These are phyloP conservation scores for Hanleya hanleyi DNA, from an alignment of 2,888 invertebrate species.

Conservation along the genomic window DNA sequence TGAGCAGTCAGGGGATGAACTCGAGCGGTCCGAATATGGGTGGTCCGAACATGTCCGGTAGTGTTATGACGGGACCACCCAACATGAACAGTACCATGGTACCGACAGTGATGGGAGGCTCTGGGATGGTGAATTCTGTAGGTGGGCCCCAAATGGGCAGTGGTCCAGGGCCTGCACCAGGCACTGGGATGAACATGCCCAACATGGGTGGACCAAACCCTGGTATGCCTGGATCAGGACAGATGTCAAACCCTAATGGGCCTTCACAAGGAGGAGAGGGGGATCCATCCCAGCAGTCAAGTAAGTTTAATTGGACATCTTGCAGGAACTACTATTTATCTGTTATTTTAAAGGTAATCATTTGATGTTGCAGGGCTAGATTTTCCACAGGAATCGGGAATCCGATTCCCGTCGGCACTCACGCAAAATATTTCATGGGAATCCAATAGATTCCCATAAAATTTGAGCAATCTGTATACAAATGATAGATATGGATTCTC, in stretches of 20 bases:
- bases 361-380: too few species aligned
- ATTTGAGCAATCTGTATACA: too few species aligned
- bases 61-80: not conserved
- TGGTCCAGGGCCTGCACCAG: not conserved
- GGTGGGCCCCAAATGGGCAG: too few species aligned
- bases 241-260: not conserved
- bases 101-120: not conserved
- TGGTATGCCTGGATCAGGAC: not conserved
- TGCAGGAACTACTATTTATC: not conserved
- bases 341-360: not conserved
- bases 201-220: conserved; percentile 25
- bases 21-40: conserved; percentile 5
- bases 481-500: too few species aligned
- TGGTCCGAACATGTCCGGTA: conserved; percentile 23
- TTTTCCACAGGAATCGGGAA: too few species aligned
- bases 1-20: not conserved
- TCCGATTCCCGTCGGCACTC: too few species aligned
- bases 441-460: too few species aligned
- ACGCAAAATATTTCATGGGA: too few species aligned
- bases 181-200: not conserved
- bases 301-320: not conserved
- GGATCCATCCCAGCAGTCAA: not conserved
- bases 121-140: too few species aligned
- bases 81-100: not conserved
- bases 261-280: not conserved